Conservation (phyloP, 2,797 vertebrate species). For the Acomys russatus region DNA sequence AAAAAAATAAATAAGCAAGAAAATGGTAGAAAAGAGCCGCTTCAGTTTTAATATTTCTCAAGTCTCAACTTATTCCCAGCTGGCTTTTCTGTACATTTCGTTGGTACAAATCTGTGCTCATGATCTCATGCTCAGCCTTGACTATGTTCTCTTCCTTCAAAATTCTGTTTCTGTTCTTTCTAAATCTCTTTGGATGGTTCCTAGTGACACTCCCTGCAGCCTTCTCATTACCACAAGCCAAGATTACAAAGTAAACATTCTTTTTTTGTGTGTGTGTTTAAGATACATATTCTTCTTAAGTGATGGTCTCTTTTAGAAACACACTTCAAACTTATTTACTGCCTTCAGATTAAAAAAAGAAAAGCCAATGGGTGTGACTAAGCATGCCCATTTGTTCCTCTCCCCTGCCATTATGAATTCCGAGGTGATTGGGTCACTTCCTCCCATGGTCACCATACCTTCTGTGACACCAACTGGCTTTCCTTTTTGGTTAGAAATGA, state of each 20-base stretch:
- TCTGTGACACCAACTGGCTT: constrained; percentile 78
- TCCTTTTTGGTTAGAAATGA: constrained; percentile 78
- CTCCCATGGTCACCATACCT: constrained; percentile 59
- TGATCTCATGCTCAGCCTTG: background rate
- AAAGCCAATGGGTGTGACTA: background rate
- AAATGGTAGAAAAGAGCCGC: background rate
- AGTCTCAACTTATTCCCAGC: background rate
- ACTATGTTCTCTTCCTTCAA: background rate
- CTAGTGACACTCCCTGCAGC: constrained; percentile 30
- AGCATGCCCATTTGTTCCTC: constrained; percentile 63
- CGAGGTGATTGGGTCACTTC: constrained; percentile 70
- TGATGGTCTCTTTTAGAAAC: constrained; percentile 61
- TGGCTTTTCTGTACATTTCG: background rate
- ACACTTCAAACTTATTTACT: constrained; percentile 55
- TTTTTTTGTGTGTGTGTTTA: constrained; percentile 21
- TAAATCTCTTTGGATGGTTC: constrained; percentile 50
- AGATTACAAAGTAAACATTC: constrained; percentile 75
- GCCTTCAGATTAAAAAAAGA: constrained; percentile 57
- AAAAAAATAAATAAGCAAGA: no score
- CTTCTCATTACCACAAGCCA: constrained; percentile 74
- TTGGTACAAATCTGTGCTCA: background rate
- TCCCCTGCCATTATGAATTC: constrained; percentile 73
- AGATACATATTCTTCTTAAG: constrained; percentile 68
- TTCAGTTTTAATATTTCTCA: constrained; percentile 42
- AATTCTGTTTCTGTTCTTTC: constrained; percentile 62